phyloP scores from a whole-genome alignment of 2,888 invertebrate species.

The Heliconius cydno region DNA sequence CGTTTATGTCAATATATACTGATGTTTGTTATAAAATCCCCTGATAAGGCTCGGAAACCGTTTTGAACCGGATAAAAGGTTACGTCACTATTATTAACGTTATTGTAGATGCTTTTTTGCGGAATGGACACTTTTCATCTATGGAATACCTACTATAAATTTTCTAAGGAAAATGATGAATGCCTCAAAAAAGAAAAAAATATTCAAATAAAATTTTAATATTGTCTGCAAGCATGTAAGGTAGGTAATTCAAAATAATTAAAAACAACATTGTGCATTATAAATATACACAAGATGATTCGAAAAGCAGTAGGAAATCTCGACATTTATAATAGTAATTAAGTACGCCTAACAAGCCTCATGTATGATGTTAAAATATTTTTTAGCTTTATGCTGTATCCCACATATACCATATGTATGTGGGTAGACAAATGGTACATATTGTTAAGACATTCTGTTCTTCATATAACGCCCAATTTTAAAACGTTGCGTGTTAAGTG shows the following conservation, averaged over 20 bases:
- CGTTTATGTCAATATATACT: constrained; percentile 18
- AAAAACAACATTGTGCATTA: too few relatives aligned
- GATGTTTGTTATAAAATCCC: constrained; percentile 19
- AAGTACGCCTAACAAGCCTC: too few relatives aligned
- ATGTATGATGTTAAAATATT: too few relatives aligned
- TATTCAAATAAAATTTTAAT: too few relatives aligned
- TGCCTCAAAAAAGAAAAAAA: not conserved
- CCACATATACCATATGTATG: not conserved
- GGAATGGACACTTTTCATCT: not conserved
- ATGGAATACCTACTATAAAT: not conserved
- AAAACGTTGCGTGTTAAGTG: too few relatives aligned
- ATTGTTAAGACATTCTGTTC: not conserved
- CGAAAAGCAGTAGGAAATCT: too few relatives aligned
- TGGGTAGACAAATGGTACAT: too few relatives aligned
- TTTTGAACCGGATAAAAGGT: constrained; percentile 25
- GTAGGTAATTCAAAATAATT: too few relatives aligned
- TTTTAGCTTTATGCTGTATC: not conserved
- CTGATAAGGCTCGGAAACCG: constrained; percentile 32
- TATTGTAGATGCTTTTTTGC: not conserved
- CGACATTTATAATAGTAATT: too few relatives aligned
- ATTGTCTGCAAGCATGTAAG: too few relatives aligned
- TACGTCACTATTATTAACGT: not conserved
- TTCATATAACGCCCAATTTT: too few relatives aligned
- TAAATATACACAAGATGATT: too few relatives aligned
- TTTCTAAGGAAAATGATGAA: not conserved